These are phyloP conservation scores for Vulpes lagopus DNA, from an alignment of 2,113 vertebrate species.

Conservation along the genomic window DNA sequence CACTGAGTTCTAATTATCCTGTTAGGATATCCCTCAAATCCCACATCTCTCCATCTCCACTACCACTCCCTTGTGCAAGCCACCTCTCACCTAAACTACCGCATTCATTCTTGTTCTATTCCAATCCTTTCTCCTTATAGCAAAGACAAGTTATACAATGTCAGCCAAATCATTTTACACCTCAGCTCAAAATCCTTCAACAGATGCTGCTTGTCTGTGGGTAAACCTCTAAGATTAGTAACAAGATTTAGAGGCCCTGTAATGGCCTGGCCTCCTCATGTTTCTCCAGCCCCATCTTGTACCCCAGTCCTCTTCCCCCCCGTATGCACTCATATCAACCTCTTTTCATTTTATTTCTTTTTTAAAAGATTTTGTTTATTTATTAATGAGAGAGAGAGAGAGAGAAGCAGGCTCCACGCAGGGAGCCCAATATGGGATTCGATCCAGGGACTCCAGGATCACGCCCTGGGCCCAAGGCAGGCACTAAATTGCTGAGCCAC, in stretches of 20 bases:
- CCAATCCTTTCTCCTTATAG: background rate
- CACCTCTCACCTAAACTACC: background rate
- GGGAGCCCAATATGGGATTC: no score
- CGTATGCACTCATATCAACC: background rate
- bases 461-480: no score
- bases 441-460: no score
- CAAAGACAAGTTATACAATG: background rate
- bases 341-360: background rate
- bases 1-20: background rate
- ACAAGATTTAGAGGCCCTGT: background rate
- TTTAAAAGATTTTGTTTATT: no score
- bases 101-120: background rate
- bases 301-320: no score
- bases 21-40: background rate
- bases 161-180: slow-evolving; percentile 35
- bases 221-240: background rate
- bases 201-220: background rate
- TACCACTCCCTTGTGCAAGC: background rate
- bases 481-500: no score
- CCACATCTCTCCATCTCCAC: background rate
- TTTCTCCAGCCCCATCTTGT: background rate
- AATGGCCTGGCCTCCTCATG: no score
- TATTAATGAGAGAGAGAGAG: no score
- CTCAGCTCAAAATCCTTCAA: background rate
- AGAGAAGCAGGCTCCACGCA: no score